Evolutionary conservation across 2,797 vertebrate species (phyloP), one percentile per base, ranked within the genome.

Genomic region (Pitangus sulphuratus): DNA sequence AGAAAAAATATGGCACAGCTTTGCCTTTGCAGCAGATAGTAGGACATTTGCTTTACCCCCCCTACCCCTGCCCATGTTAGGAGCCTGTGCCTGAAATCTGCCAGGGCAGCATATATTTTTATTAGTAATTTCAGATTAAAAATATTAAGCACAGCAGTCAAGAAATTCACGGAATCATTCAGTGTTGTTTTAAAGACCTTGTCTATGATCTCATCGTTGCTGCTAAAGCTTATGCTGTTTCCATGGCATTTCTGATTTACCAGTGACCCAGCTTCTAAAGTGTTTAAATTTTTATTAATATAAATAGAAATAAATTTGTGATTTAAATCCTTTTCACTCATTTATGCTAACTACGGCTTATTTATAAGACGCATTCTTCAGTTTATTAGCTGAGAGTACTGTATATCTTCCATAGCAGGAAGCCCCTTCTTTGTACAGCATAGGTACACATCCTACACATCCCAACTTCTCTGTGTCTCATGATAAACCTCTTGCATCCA

Each of bases 231-330:
- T n/a, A 66, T 70, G 71, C 57, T 78, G 79, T 93, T 96, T 94
- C 89, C 82, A 93, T 88, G 58, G 85, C 45, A 53, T 76, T 95
- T 65, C 24, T 30, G 57, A 96, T 87, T 87, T 93, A 81, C 39
- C 16, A 6, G n/a, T 58, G 84, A 83, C n/a, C 71, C 84, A 54
- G 25, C 71, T 85, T 58, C 54, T 61, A 91, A 83, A 68, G 28
- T 0, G 1, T 68, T 80, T 68, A 30, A 45, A 21, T 84, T 95
- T 83, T 84, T 69, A 89, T 81, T 86, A 78, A 61, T 58, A 28
- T 22, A 83, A 83, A 61, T 68, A 39, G 60, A 89, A 87, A 87
- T 51, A 28, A 54, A 74, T 74, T 68, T 85, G 61, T 26, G 19
- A 78, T 87, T 78, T 83, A 81, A 17, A 71, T 18, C 31, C 31